Conservation (phyloP, 2,888 invertebrate genomes). For the Leuctra nigra region DNA sequence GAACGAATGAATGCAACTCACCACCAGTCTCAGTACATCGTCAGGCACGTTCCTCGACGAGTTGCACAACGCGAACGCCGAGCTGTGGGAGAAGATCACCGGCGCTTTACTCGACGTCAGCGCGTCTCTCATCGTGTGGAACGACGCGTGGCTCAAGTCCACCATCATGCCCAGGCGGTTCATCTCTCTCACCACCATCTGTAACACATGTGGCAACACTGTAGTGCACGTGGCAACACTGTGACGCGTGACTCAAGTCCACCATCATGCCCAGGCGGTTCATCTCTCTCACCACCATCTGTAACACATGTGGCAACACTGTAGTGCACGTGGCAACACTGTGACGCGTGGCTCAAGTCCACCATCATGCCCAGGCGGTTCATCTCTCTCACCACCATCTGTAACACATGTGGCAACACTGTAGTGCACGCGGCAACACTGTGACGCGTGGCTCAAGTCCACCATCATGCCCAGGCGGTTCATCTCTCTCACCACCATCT, state of each 20-base stretch:
- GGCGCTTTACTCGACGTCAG: slow-evolving; percentile 47
- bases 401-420: too few relatives aligned
- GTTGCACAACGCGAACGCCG: slow-evolving; percentile 50
- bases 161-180: slow-evolving; percentile 56
- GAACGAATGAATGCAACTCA: slow-evolving; percentile 41
- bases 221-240: too few relatives aligned
- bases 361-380: slow-evolving; percentile 56
- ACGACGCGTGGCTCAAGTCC: slow-evolving; percentile 49
- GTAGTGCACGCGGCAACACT: too few relatives aligned
- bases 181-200: slow-evolving; percentile 52
- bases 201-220: slow-evolving; percentile 30
- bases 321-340: too few relatives aligned
- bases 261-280: slow-evolving; percentile 56
- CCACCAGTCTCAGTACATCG: slow-evolving; percentile 46
- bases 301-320: too few relatives aligned
- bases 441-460: slow-evolving; percentile 49
- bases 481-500: slow-evolving; percentile 52
- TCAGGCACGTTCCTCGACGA: slow-evolving; percentile 52
- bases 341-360: slow-evolving; percentile 49
- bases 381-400: slow-evolving; percentile 52
- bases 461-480: slow-evolving; percentile 56
- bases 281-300: slow-evolving; percentile 52
- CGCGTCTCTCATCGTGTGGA: slow-evolving; percentile 50
- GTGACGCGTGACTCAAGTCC: slow-evolving; percentile 49
- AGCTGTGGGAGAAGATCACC: slow-evolving; percentile 54